Base-by-base conservation (phyloP, 2,888 invertebrate genomes). In the Villa cingulata region DNA sequence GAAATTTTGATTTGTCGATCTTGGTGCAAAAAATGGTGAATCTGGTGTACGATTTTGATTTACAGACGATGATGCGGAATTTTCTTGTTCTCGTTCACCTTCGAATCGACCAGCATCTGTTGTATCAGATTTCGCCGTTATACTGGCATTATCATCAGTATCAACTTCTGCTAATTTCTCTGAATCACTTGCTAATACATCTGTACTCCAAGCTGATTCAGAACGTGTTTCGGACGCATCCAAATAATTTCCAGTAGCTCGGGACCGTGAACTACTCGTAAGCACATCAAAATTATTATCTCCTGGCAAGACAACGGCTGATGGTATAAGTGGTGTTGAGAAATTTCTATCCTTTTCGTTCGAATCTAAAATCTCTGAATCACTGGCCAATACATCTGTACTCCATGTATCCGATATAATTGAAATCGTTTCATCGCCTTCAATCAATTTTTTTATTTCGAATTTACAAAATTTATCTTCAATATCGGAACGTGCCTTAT, bases 401-500 rank as follows among this genome's bases (percentile, higher is more conserved):
- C 94, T 94, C 97, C 97, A 97, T 1, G 95, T 95, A 66, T 98
- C 97, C 41, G 94, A 94, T 57, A 97, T 94, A 61, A 96, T 83
- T 36, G 95, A 96, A 57, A 94, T 85, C 1, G 94, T 94, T 70
- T 97, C 97, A 66, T 96, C 96, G 2, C 87, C 88, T 69, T 78
- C 78, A 55, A 78, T 64, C 46, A 82, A 65, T 61, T 82, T 81
- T 68, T 87, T 91, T 34, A 97, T 89, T 65, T 95, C 95, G 68
- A 97, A 97, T 71, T 96, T 95, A 66, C 96, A 95, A 74, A 97
- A 97, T 65, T 95, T 92, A 58, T 97, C 97, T 58, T 96, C 95
- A 50, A 97, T 91, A 60, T 97, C 96, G 48, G 91, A 92, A 4
- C 92, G 76, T 29, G 89, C 87, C 66, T 89, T 87, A 45, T 77